Conservation (phyloP, 2,797 vertebrate genomes). For the Pteropus rufus region DNA sequence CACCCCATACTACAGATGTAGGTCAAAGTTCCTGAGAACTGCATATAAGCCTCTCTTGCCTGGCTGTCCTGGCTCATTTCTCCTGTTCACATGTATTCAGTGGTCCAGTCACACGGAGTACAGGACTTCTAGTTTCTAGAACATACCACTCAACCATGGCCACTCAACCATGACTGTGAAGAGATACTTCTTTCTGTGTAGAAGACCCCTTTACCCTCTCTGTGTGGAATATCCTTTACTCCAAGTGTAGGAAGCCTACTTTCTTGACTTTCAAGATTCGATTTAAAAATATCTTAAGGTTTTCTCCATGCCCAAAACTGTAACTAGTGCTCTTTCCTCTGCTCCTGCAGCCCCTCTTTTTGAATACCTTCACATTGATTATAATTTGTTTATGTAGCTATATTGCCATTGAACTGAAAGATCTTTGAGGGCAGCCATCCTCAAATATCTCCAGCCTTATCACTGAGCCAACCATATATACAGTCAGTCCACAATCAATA, state of each 20-base stretch:
- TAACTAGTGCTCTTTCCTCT: background rate
- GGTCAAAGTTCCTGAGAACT: background rate
- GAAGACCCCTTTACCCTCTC: background rate
- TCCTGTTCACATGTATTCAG: background rate
- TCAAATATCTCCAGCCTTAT: background rate
- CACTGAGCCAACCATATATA: background rate
- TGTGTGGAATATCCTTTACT: background rate
- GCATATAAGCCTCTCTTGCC: fast-evolving
- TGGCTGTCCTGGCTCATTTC: background rate
- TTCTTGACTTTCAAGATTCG: background rate
- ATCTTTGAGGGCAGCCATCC: background rate
- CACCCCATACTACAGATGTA: too few relatives aligned
- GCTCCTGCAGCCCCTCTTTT: background rate
- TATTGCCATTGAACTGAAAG: background rate
- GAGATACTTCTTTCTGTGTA: background rate
- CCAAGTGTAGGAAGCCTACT: background rate
- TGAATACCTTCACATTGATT: background rate
- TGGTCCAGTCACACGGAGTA: background rate
- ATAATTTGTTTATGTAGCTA: background rate
- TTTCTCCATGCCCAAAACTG: background rate
- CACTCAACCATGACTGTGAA: too few relatives aligned
- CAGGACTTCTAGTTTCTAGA: background rate
- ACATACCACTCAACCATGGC: background rate
- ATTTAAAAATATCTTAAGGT: background rate
- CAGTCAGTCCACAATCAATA: background rate